A percentile compares a stretch with the other conserved stretches of the same genome.
Evolutionary conservation across 1,140 invertebrate species (phyloP).

Genomic region (Heliothis subflexa): DNA sequence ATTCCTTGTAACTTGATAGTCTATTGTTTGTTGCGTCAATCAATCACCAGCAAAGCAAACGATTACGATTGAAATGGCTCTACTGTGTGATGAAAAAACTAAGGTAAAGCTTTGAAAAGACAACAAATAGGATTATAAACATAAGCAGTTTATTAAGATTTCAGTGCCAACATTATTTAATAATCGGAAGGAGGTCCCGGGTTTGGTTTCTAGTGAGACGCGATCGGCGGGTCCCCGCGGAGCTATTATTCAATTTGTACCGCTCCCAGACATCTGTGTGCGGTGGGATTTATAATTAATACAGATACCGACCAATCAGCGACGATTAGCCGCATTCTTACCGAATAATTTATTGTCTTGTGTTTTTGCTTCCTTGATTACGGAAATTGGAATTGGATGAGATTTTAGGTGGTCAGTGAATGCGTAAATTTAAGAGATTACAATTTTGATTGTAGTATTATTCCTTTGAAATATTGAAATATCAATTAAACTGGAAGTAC

Average conservation of each 20-base stretch:
- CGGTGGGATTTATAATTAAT: slow-evolving; percentile 42
- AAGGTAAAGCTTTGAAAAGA: no score
- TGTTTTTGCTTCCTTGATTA: not conserved
- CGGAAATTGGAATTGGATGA: not conserved
- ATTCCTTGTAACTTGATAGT: not conserved
- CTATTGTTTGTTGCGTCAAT: not conserved
- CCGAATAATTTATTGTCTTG: slow-evolving; percentile 24
- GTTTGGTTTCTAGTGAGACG: not conserved
- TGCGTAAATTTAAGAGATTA: not conserved
- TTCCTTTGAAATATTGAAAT: no score
- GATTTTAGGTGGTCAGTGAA: not conserved
- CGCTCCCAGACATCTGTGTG: slow-evolving; percentile 3
- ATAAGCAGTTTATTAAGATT: no score
- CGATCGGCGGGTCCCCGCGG: not conserved
- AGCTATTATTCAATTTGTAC: slow-evolving; percentile 42
- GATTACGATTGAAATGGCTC: no score
- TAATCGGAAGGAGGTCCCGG: not conserved
- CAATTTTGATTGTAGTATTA: no score
- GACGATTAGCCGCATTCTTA: slow-evolving; percentile 23
- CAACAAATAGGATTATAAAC: no score
- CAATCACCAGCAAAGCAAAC: no score
- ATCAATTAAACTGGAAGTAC: no score
- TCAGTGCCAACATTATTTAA: no score
- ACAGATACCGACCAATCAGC: slow-evolving; percentile 20
- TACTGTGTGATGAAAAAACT: no score